Percentiles rank a stretch among this genome's conserved stretches.
Conservation (phyloP, 2,888 invertebrate genomes). For the Lasioglossum figueresi region DNA sequence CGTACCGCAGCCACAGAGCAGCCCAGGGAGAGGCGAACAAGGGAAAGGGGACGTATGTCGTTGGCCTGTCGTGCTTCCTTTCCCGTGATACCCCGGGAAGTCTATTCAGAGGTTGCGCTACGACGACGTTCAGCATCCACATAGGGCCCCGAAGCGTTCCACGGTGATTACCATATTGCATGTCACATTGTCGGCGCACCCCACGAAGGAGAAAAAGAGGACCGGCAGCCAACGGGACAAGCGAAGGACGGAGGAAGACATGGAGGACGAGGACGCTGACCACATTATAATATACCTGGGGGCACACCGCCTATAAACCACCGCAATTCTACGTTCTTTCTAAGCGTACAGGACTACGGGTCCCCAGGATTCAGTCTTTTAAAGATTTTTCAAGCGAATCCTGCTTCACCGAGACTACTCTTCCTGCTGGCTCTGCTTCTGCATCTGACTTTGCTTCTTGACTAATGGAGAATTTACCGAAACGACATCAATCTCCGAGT, state of each 20-base stretch:
- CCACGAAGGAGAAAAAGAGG: conserved; percentile 65
- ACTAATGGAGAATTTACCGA: neutral
- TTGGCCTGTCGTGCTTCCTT: conserved; percentile 73
- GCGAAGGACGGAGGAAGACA: conserved; percentile 55
- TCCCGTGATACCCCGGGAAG: conserved; percentile 71
- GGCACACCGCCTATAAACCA: conserved; percentile 78
- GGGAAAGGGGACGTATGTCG: conserved; percentile 72
- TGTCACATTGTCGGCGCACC: conserved; percentile 79
- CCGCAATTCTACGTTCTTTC: conserved; percentile 77
- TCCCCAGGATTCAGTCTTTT: conserved; percentile 77
- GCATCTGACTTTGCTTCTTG: neutral
- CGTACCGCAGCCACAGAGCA: conserved; percentile 19
- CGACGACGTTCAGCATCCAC: conserved; percentile 73
- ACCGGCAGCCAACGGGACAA: conserved; percentile 21
- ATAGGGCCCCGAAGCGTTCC: conserved; percentile 68
- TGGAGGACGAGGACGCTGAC: conserved; percentile 72
- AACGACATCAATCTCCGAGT: conserved; percentile 6
- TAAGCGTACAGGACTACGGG: conserved; percentile 71
- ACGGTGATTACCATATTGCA: conserved; percentile 80
- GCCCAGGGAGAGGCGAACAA: conserved; percentile 6
- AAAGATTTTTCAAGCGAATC: conserved; percentile 69
- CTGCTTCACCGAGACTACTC: neutral
- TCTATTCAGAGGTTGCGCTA: conserved; percentile 75
- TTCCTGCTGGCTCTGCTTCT: neutral
- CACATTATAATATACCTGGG: conserved; percentile 76